Base-by-base conservation (phyloP, 2,888 invertebrate species). In the Pollenia amentaria region DNA sequence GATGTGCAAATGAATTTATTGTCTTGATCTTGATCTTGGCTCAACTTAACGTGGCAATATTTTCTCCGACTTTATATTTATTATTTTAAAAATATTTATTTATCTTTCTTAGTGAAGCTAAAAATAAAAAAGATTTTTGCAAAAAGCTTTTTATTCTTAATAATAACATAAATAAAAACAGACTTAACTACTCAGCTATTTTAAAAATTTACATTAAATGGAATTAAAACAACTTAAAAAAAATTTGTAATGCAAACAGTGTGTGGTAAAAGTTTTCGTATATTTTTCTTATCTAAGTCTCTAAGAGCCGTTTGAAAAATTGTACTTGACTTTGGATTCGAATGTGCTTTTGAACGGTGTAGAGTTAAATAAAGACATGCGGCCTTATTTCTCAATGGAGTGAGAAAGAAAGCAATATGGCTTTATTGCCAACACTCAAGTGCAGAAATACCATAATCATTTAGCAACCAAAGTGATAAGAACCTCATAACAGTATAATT, bases 11-110 rank as follows among this genome's bases (percentile, higher is more conserved):
- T 82, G 62, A 82, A 82, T 82, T 85, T 78, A 82, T 75, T 69
- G 67, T 60, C 53, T 65, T 65, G 76, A 81, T 85, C 85, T 85
- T 85, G 84, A 84, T 80, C 84, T 85, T 80, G 85, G 73, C 73
- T 69, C 64, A 78, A 78, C 81, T 81, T 67, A 78, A 82, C 85
- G 73, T 85, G 85, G 85, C 67, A 82, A 82, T 85, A 75, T 46
- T 76, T 82, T 69, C 53, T 46, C 29, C 48, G 48, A 55, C n/a
- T 76, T 76, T 80, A 60, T 78, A 51, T 64, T 51, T 21, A 57
- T 55, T 42, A 40, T 60, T 57, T 21, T 48, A 40, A 40, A 67
- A 44, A 46, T 55, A 38, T 62, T 38, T 65, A 40, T 70, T 77
- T 70, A 64, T 79, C 69, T 76, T 79, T 77, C 40, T 81, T 85